Conservation (phyloP, 2,888 invertebrate genomes). For the Lithophane leautieri region DNA sequence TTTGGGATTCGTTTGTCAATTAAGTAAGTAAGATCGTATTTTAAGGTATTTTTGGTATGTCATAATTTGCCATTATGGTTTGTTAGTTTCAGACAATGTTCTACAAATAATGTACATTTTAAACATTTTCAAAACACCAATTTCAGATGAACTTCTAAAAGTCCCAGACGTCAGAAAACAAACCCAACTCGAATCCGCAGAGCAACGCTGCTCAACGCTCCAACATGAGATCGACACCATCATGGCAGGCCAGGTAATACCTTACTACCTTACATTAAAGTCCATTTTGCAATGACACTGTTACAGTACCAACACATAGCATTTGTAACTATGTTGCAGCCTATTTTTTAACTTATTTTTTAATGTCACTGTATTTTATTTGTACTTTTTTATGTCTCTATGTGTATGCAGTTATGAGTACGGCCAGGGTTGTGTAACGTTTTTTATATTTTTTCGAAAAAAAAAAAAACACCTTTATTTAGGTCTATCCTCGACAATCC, state of each 20-base stretch:
- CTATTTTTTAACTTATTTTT: conserved; percentile 43
- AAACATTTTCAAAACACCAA: neutral
- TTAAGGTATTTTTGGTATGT: neutral
- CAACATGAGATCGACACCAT: conserved; percentile 86
- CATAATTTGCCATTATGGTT: neutral
- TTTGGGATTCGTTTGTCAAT: neutral
- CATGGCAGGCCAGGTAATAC: conserved; percentile 82
- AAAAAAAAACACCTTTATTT: too few relatives aligned
- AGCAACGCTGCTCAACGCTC: conserved; percentile 82
- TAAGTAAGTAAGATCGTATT: neutral
- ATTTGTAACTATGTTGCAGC: conserved; percentile 73
- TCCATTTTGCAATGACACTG: conserved; percentile 51
- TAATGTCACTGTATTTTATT: conserved; percentile 59
- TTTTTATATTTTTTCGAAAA: neutral
- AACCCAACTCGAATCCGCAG: conserved; percentile 84
- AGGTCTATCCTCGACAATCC: conserved; percentile 7
- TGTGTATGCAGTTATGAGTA: conserved; percentile 63
- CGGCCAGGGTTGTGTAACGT: conserved; percentile 51
- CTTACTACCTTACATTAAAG: conserved; percentile 21
- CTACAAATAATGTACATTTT: neutral
- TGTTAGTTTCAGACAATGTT: neutral
- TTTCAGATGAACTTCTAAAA: conserved; percentile 85
- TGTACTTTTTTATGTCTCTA: conserved; percentile 60
- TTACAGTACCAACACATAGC: conserved; percentile 56
- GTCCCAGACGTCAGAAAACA: conserved; percentile 88